Evolutionary conservation across 2,113 vertebrate species (phyloP).

Genomic region (Riparia riparia): DNA sequence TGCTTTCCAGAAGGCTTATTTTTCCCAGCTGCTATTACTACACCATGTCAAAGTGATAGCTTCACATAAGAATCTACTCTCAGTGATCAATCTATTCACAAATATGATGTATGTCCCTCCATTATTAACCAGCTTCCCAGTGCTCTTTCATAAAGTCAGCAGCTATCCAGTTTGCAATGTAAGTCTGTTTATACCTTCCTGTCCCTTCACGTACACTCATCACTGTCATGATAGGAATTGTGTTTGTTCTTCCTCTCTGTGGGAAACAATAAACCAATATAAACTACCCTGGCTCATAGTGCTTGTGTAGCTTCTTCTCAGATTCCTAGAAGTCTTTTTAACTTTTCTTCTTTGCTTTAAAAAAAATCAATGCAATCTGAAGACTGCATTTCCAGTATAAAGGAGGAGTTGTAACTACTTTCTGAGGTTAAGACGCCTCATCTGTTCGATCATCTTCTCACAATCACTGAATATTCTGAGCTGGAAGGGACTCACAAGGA

Average conservation of each 20-base stretch:
- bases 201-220: neutral
- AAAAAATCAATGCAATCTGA: neutral
- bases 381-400: neutral
- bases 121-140: neutral
- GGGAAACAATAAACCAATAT: neutral
- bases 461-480: neutral
- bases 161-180: neutral
- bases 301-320: neutral
- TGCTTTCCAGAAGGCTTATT: neutral
- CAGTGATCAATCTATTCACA: neutral
- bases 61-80: neutral
- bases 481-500: neutral
- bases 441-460: neutral
- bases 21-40: neutral
- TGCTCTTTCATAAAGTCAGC: neutral
- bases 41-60: neutral
- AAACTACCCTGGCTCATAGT: neutral
- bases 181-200: neutral
- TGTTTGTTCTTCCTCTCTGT: neutral
- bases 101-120: neutral
- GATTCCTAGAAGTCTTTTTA: neutral
- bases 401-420: neutral
- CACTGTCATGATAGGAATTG: neutral
- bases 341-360: neutral
- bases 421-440: neutral